These are phyloP conservation scores for Catotricha subobsoleta DNA, from an alignment of 2,888 invertebrate genomes.

Conservation along the genomic window DNA sequence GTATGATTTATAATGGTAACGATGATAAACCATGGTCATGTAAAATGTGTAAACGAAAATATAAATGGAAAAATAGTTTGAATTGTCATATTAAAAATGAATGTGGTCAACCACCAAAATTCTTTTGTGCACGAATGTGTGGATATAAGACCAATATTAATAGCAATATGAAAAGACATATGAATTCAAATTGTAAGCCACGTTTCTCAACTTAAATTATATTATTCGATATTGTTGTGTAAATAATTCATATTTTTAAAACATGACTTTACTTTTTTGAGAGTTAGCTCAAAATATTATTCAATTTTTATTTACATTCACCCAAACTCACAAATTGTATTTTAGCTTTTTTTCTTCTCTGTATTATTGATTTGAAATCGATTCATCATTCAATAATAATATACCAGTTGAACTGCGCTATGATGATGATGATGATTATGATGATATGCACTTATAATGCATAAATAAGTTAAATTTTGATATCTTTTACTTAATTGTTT, in stretches of 20 bases:
- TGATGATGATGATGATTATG: too few relatives aligned
- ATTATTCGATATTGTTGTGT: too few relatives aligned
- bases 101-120: conserved; percentile 39
- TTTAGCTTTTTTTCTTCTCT: too few relatives aligned
- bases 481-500: too few relatives aligned
- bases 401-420: too few relatives aligned
- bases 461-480: too few relatives aligned
- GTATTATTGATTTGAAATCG: neutral
- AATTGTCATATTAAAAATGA: conserved; percentile 50
- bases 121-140: conserved; percentile 29
- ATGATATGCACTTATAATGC: too few relatives aligned
- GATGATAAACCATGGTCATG: conserved; percentile 36
- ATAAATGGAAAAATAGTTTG: conserved; percentile 55
- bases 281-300: neutral
- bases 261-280: neutral
- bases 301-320: neutral
- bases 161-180: conserved; percentile 29
- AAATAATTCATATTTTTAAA: neutral
- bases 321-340: neutral
- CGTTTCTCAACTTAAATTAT: neutral
- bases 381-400: neutral
- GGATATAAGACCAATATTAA: conserved; percentile 31
- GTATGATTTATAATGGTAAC: conserved; percentile 29
- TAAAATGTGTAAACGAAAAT: conserved; percentile 50
- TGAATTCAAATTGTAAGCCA: conserved; percentile 28